Evolutionary conservation across 2,797 vertebrate genomes (phyloP).

Genomic region (Spinus olivaceus): DNA sequence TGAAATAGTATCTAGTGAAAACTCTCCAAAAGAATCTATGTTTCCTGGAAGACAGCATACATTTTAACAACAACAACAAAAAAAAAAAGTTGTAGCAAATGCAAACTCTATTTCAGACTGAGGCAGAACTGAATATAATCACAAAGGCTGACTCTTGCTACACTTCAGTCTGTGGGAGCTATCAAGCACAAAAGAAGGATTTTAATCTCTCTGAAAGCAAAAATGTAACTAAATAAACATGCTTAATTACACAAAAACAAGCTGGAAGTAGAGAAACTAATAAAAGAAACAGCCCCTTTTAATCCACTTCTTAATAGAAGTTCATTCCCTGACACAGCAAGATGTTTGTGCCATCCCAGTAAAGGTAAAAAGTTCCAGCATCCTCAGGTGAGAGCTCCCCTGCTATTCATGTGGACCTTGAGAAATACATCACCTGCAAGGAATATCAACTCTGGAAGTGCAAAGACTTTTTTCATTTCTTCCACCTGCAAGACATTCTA

Average conservation of each 20-base stretch:
- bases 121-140: not conserved
- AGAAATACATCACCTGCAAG: not conserved
- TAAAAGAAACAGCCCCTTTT: not conserved
- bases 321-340: not conserved
- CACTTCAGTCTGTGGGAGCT: not conserved
- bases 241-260: not conserved
- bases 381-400: not conserved
- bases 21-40: not conserved
- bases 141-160: not conserved
- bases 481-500: not conserved
- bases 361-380: not conserved
- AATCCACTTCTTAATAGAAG: not conserved
- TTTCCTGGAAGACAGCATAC: not conserved
- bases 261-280: not conserved
- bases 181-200: not conserved
- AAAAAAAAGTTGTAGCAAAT: not conserved
- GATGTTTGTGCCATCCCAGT: not conserved
- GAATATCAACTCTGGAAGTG: not conserved
- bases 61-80: not conserved
- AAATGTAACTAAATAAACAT: not conserved
- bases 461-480: not conserved
- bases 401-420: not conserved
- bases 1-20: not conserved
- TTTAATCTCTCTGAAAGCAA: not conserved
- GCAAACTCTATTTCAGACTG: not conserved